phyloP scores from a whole-genome alignment of 2,797 vertebrate genomes.

The Decapterus maruadsi region DNA sequence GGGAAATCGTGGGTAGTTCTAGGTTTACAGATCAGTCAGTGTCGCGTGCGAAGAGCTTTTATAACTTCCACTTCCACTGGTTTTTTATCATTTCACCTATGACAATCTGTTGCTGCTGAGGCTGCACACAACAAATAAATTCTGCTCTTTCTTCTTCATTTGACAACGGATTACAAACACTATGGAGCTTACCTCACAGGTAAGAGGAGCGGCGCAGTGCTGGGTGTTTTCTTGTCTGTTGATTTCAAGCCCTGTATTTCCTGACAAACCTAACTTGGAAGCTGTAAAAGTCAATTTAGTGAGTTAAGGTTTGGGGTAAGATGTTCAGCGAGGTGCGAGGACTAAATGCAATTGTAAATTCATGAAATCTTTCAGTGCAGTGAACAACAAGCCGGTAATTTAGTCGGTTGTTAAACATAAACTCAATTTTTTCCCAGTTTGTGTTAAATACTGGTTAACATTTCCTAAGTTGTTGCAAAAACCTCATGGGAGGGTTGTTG shows the following conservation, averaged over 20 bases:
- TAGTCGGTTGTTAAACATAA: neutral
- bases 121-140: neutral
- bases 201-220: slow-evolving; percentile 32
- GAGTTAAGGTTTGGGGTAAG: neutral
- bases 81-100: slow-evolving; percentile 43
- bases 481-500: too few species aligned
- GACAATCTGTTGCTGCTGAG: neutral
- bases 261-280: neutral
- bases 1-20: slow-evolving; percentile 61
- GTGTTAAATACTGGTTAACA: neutral
- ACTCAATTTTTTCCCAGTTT: neutral
- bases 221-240: too few species aligned
- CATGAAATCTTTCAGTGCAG: too few species aligned
- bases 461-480: too few species aligned
- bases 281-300: neutral
- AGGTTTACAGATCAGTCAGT: slow-evolving; percentile 71
- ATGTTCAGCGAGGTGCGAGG: neutral
- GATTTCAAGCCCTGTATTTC: neutral
- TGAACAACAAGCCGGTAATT: neutral
- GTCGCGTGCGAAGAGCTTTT: slow-evolving; percentile 70
- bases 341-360: neutral
- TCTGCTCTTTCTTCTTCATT: neutral
- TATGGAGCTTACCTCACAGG: slow-evolving; percentile 32
- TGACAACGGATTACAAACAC: neutral
- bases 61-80: slow-evolving; percentile 35